Evolutionary conservation across 2,888 invertebrate species (phyloP), one percentile per base, ranked within the genome.

Genomic region (Thumatha senex): DNA sequence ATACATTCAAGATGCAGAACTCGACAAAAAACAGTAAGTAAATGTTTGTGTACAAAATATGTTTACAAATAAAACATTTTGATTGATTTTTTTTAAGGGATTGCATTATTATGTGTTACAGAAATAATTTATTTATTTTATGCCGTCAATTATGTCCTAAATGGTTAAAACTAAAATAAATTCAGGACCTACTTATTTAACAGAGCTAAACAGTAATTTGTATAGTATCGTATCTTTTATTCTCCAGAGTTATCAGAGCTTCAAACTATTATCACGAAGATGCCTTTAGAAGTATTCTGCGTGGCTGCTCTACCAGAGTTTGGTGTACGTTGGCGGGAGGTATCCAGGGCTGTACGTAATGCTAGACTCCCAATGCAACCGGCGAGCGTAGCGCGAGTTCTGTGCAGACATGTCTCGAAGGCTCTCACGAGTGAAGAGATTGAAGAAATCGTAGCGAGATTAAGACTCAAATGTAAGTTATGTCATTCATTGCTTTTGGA

Each of bases 301-400:
- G 60, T 62, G 1, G 58, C 65, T 0, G 82, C 78, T 0, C 38
- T 84, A 0, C 81, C 87, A 0, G 87, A 87, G 45, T 78, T 89
- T n/a, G 84, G 82, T 0, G 60, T 89, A 1, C 61, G 62, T 1
- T 89, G 87, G 87, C 55, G 67, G 4, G 80, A 84, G 0, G 62
- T 88, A 0, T 67, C 80, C 0, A 63, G 63, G 0, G 78, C 80
- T 0, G 72, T 89, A 0, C 68, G 82, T 1, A 79, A 75, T 14
- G 63, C 75, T 0, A 61, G 81, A 0, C 57, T 86, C 9, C 80
- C 85, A 0, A 83, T 89, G 83, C 72, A 78, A 0, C 64, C 86
- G 0, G 56, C 69, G 0, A 86, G 81, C 40, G 71, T 88, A 0
- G 86, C 86, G 0, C 54, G 70, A 2, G 77, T 89, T 1, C 52